phyloP scores from a whole-genome alignment of 2,888 invertebrate species.

The Ichneumoninae sp. region DNA sequence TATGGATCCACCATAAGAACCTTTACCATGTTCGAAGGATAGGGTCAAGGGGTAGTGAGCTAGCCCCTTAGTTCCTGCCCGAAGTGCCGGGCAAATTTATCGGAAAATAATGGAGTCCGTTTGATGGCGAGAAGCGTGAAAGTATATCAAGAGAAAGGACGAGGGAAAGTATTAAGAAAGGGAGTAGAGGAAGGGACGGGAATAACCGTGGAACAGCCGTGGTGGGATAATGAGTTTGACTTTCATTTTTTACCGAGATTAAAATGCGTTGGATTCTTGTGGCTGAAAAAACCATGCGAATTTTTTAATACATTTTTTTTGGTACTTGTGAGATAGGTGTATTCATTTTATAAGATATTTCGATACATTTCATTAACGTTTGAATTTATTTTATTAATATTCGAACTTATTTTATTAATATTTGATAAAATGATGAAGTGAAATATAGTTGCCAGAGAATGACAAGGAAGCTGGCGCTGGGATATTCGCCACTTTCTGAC shows the following conservation, averaged over 20 bases:
- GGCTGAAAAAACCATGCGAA: not conserved
- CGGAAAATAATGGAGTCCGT: slow-evolving; percentile 76
- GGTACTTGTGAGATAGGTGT: no score
- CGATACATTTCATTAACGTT: no score
- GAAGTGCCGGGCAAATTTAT: slow-evolving; percentile 75
- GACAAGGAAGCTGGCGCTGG: slow-evolving; percentile 3
- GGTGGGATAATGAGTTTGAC: not conserved
- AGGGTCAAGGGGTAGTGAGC: slow-evolving; percentile 1
- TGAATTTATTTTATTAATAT: no score
- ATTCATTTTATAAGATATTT: no score
- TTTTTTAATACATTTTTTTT: no score
- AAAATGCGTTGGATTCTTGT: not conserved
- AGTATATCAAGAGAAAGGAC: slow-evolving; percentile 11
- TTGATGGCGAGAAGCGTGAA: slow-evolving; percentile 57
- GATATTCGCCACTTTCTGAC: not conserved
- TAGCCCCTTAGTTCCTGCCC: slow-evolving; percentile 52
- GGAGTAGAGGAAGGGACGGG: not conserved
- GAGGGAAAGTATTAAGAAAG: slow-evolving; percentile 22
- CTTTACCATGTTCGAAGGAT: slow-evolving; percentile 9
- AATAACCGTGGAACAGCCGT: not conserved
- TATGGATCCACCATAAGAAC: not conserved
- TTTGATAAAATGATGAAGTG: no score
- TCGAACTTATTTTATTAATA: no score
- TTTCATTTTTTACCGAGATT: not conserved
- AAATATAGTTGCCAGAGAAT: not conserved